Percentiles rank a stretch among this genome's conserved stretches.
Evolutionary conservation across 2,888 invertebrate species (phyloP).

Genomic region (Patella ulyssiponensis): DNA sequence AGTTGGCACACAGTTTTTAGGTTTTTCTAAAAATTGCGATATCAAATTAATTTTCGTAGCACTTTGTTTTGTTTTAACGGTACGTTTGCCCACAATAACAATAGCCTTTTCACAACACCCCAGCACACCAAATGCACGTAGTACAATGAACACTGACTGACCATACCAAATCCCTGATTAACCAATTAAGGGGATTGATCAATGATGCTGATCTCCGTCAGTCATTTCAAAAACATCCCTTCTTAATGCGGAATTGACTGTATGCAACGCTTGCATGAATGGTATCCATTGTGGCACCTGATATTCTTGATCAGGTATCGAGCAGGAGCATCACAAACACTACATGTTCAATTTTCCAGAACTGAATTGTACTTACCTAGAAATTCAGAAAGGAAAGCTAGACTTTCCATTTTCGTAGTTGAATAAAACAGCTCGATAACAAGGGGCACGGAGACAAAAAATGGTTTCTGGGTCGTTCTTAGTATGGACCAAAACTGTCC

Average conservation of each 20-base stretch:
- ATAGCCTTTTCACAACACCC: not conserved
- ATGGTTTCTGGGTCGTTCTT: not conserved
- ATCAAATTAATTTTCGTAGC: no score
- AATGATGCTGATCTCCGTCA: slow-evolving; percentile 10
- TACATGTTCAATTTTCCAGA: not conserved
- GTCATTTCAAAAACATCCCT: not conserved
- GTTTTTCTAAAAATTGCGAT: not conserved
- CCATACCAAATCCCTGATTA: not conserved
- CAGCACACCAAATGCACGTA: not conserved
- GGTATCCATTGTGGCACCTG: slow-evolving; percentile 31
- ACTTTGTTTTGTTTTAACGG: not conserved
- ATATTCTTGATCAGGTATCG: slow-evolving; percentile 29
- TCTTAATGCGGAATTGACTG: not conserved
- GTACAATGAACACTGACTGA: slow-evolving; percentile 12
- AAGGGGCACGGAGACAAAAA: slow-evolving; percentile 2
- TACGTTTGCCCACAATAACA: slow-evolving; percentile 10
- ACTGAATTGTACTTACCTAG: slow-evolving; percentile 22
- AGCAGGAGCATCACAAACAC: slow-evolving; percentile 40
- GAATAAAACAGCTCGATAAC: slow-evolving; percentile 26
- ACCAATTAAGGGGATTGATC: not conserved
- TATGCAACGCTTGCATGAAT: slow-evolving; percentile 28
- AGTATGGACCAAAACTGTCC: slow-evolving; percentile 29
- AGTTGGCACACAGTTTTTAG: not conserved
- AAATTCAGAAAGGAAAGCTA: slow-evolving; percentile 27
- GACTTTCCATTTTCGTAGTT: slow-evolving; percentile 21